Evolutionary conservation across 64 coral and sea anemone genomes (phyloP).

Genomic region (Montipora foliosa): DNA sequence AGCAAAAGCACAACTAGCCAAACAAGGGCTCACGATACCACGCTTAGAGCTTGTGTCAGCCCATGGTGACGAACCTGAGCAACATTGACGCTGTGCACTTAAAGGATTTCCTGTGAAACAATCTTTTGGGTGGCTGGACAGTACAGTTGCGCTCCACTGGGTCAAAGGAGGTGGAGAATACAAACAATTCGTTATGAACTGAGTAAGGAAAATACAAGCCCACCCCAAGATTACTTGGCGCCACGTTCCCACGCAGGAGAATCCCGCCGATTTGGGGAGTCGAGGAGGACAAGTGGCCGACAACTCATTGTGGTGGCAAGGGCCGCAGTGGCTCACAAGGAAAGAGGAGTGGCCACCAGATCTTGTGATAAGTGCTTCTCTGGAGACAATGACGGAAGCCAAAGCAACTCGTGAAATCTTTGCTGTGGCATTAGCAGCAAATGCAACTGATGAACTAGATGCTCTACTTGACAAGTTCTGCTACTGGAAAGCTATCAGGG

Average conservation of each 20-base stretch:
- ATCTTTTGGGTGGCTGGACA: not conserved
- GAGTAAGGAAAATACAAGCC: not conserved
- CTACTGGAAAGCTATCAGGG: too few species aligned
- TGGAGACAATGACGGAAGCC: too few species aligned
- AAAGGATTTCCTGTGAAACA: too few species aligned
- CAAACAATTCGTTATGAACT: constrained; percentile 3
- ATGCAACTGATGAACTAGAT: too few species aligned
- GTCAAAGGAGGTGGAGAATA: not conserved
- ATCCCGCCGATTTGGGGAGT: not conserved
- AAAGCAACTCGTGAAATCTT: too few species aligned
- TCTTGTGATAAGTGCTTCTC: not conserved
- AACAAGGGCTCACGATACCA: not conserved
- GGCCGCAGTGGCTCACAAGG: not conserved
- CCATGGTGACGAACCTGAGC: too few species aligned
- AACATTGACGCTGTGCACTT: too few species aligned
- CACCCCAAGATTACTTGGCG: not conserved
- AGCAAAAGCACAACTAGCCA: not conserved
- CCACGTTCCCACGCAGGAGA: not conserved
- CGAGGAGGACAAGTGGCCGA: not conserved
- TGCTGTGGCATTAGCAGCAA: too few species aligned
- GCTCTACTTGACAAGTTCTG: too few species aligned
- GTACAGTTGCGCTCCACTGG: not conserved
- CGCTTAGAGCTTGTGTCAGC: not conserved
- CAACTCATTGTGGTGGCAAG: not conserved
- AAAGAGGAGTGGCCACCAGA: not conserved